Evolutionary conservation across 2,888 invertebrate species (phyloP), one percentile per base, ranked within the genome.

Genomic region (Rhorus exstirpatorius): DNA sequence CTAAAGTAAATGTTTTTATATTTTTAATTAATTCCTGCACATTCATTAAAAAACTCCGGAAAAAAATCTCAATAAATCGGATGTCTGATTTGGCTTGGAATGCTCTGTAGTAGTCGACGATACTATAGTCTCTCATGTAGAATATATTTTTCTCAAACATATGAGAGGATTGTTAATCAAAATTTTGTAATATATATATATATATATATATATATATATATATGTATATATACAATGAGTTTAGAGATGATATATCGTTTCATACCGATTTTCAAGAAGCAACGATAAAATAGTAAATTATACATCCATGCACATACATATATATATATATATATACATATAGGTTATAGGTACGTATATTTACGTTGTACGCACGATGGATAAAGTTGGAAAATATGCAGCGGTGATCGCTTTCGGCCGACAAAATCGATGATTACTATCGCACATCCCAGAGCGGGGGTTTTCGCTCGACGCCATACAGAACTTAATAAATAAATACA

Each of bases 401-500:
- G 58, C 74, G 78, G 68, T 60, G 74, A 83, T 81, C 74, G 81
- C 61, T 81, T 72, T 55, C 46, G 46, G 60, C 51, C 46, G 68
- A 72, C 60, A 78, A 81, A 77, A 81, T 81, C 81, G 81, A 81
- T 61, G 72, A 61, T 65, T 77, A 72, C 72, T 63, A 55, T 78
- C 49, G 70, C 35, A 19, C 24, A 71, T 65, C 78, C 71, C 63
- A 31, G n/a, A n/a, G n/a, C n/a, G 41, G 19, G 76, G 58, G 41
- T 17, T 46, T 60, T 60, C 60, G 41, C 46, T 31, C 77, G 65
- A 72, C 51, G 38, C 77, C 74, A 74, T 82, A 76, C 55, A 53
- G 67, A 84, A 86, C 63, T 87, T 85, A 87, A 85, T 83, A 83
- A 87, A 86, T 80, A 79, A 60, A 81, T 51, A 71, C 79, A 38